These are phyloP conservation scores for Hyaena hyaena DNA, from an alignment of 2,113 vertebrate genomes.

Conservation along the genomic window DNA sequence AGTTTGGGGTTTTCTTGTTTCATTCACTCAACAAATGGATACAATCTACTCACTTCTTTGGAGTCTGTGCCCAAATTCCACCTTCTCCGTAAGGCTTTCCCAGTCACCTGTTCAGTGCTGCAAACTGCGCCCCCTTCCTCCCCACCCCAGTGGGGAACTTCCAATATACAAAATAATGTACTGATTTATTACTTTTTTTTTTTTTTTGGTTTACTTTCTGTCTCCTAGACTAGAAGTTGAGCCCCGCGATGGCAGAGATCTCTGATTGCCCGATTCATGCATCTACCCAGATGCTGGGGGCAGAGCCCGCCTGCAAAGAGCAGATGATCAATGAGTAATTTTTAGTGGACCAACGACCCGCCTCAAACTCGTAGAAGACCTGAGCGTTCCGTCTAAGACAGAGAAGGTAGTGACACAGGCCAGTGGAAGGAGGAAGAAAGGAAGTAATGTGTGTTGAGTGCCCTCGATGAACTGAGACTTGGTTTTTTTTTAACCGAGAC, in stretches of 20 bases:
- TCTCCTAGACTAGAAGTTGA: not conserved
- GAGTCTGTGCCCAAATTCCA: not conserved
- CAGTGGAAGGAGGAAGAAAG: not conserved
- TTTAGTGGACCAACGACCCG: not conserved
- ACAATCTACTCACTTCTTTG: too few relatives aligned
- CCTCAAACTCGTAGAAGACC: not conserved
- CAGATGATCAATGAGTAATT: too few relatives aligned
- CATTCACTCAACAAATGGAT: not conserved
- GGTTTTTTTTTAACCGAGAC: not conserved
- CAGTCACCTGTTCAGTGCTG: rapidly evolving
- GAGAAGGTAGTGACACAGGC: not conserved
- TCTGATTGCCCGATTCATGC: not conserved
- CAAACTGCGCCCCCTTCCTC: too few relatives aligned
- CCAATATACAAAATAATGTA: not conserved
- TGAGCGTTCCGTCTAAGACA: not conserved
- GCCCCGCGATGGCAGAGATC: not conserved
- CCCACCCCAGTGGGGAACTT: not conserved
- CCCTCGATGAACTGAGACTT: not conserved
- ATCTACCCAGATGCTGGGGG: not conserved
- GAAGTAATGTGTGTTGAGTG: rapidly evolving
- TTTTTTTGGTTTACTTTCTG: not conserved
- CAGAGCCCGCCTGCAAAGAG: not conserved
- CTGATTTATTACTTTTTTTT: not conserved
- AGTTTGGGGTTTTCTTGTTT: not conserved
- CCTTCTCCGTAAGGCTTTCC: not conserved